Evolutionary conservation across 2,113 vertebrate genomes (phyloP).

Genomic region (Paramisgurnus dabryanus): DNA sequence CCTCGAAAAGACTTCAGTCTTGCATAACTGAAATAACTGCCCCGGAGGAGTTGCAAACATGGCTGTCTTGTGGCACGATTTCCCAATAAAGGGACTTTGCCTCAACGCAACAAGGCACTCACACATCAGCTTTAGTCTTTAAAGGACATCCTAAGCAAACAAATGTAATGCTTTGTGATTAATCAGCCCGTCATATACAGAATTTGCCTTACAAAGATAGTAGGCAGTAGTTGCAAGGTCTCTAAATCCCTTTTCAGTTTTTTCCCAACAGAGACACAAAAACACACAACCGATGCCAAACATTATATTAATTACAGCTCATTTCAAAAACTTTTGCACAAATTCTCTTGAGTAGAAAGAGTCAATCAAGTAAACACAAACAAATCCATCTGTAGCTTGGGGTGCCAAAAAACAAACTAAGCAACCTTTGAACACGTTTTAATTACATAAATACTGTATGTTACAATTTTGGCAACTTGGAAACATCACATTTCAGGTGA

Average conservation of each 20-base stretch:
- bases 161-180: not conserved
- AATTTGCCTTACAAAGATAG: not conserved
- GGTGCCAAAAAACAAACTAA: not conserved
- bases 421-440: not conserved
- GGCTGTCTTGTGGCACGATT: too few relatives aligned
- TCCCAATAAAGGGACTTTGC: not conserved
- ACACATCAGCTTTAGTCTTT: too few relatives aligned
- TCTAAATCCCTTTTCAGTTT: not conserved
- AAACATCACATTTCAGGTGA: not conserved
- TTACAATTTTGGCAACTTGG: not conserved
- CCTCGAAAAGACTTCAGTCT: too few relatives aligned
- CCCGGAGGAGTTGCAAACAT: too few relatives aligned
- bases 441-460: not conserved
- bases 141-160: not conserved
- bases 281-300: not conserved
- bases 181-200: not conserved
- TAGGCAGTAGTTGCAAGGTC: conserved; percentile 18
- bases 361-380: not conserved
- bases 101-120: too few relatives aligned
- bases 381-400: not conserved
- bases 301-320: conserved; percentile 7
- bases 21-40: too few relatives aligned
- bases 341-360: not conserved
- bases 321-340: not conserved
- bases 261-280: not conserved